Percentiles rank a stretch among this genome's conserved stretches.
Conservation (phyloP, 2,797 vertebrate genomes). For the Aldrovandia affinis region DNA sequence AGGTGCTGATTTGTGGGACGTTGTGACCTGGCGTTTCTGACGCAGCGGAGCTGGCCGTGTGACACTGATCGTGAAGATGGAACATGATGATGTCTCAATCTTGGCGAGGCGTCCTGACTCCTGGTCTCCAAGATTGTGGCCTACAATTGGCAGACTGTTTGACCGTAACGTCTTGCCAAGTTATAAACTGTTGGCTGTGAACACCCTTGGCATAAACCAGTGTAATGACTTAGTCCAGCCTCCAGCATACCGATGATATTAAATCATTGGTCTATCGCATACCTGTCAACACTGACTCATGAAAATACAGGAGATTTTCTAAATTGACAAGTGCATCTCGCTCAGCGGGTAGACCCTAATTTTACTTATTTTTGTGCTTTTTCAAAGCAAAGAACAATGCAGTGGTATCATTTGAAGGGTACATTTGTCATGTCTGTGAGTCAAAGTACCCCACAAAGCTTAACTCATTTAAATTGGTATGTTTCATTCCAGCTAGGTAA, state of each 20-base stretch:
- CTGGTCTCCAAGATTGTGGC: neutral
- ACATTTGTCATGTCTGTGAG: too few relatives aligned
- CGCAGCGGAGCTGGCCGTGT: neutral
- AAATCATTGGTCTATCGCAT: neutral
- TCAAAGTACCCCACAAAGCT: too few relatives aligned
- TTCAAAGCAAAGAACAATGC: too few relatives aligned
- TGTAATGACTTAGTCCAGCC: neutral
- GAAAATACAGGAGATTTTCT: too few relatives aligned
- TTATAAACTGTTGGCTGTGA: conserved; percentile 4
- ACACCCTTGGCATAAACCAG: neutral
- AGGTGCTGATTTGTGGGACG: too few relatives aligned
- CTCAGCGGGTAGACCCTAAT: too few relatives aligned
- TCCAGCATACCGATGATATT: neutral
- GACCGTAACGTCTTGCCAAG: neutral
- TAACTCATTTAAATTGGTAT: too few relatives aligned
- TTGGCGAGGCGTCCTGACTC: neutral
- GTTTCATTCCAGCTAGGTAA: too few relatives aligned
- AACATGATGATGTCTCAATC: neutral
- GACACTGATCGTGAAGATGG: neutral
- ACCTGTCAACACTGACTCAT: too few relatives aligned
- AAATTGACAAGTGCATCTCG: too few relatives aligned
- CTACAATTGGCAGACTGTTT: neutral
- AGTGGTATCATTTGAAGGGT: too few relatives aligned
- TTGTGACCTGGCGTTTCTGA: neutral
- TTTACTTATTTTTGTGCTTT: too few relatives aligned